A percentile compares a stretch with the other conserved stretches of the same genome.
Evolutionary conservation across 2,113 vertebrate genomes (phyloP).

Genomic region (Sapajus apella): DNA sequence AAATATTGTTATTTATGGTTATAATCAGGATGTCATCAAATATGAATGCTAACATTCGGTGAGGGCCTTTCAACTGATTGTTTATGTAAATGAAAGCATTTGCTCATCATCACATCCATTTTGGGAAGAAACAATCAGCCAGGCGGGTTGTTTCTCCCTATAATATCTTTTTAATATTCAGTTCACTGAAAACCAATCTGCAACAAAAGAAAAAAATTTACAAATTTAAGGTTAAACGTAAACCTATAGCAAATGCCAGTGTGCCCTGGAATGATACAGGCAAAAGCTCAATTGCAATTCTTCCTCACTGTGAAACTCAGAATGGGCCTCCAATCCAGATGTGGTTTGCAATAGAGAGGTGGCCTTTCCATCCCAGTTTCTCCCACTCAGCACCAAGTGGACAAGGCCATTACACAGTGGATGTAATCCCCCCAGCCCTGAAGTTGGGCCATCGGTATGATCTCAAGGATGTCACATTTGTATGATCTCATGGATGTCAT

Average conservation of each 20-base stretch:
- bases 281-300: fast-evolving
- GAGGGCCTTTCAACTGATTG: conserved; percentile 55
- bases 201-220: background rate
- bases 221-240: background rate
- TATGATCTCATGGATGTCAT: fast-evolving
- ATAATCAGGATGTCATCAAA: conserved; percentile 66
- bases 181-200: conserved; percentile 61
- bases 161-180: conserved; percentile 75
- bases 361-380: fast-evolving
- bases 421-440: background rate
- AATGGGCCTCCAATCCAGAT: fast-evolving
- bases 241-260: background rate
- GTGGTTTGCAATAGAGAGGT: fast-evolving
- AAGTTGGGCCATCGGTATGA: too few species aligned
- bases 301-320: background rate
- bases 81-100: conserved; percentile 71
- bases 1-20: conserved; percentile 70
- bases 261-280: fast-evolving
- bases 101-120: conserved; percentile 62
- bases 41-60: background rate
- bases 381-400: fast-evolving
- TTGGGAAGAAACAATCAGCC: conserved; percentile 68
- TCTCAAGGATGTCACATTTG: background rate
- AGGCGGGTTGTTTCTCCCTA: background rate
- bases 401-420: background rate